These are phyloP conservation scores for Pristiophorus japonicus DNA, from an alignment of 2,113 vertebrate species.

Conservation along the genomic window DNA sequence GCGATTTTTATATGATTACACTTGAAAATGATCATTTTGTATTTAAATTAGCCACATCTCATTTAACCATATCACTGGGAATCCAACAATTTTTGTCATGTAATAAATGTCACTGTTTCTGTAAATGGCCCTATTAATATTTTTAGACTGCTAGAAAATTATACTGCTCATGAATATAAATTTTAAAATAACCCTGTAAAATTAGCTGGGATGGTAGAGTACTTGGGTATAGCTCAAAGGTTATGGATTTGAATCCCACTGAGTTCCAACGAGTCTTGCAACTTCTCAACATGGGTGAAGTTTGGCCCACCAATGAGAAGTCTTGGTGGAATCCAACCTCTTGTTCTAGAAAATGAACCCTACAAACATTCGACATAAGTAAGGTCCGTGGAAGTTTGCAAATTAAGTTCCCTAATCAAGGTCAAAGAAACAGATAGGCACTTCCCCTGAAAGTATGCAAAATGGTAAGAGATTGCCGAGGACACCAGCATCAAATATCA, in stretches of 20 bases:
- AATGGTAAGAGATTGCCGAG: background rate
- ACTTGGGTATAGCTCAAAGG: background rate
- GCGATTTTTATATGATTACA: slow-evolving; percentile 20
- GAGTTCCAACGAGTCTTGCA: background rate
- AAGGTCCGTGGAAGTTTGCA: background rate
- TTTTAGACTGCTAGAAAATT: background rate
- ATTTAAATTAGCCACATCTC: slow-evolving; percentile 23
- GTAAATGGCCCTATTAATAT: slow-evolving; percentile 26
- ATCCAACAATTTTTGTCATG: background rate
- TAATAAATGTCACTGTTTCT: slow-evolving; percentile 23
- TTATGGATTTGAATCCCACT: background rate
- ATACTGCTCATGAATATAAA: background rate
- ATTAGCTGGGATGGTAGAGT: background rate
- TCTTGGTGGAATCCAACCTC: background rate
- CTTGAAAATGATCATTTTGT: slow-evolving; percentile 23
- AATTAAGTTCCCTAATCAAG: background rate
- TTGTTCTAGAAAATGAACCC: background rate
- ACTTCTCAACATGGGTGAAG: background rate
- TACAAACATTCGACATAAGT: background rate
- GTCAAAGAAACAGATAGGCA: background rate
- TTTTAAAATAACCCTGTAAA: slow-evolving; percentile 14
- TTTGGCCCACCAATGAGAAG: background rate
- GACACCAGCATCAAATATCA: background rate
- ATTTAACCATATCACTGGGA: background rate
- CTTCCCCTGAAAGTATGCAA: background rate